phyloP scores from a whole-genome alignment of 2,888 invertebrate genomes.

The Melanostoma scalare region DNA sequence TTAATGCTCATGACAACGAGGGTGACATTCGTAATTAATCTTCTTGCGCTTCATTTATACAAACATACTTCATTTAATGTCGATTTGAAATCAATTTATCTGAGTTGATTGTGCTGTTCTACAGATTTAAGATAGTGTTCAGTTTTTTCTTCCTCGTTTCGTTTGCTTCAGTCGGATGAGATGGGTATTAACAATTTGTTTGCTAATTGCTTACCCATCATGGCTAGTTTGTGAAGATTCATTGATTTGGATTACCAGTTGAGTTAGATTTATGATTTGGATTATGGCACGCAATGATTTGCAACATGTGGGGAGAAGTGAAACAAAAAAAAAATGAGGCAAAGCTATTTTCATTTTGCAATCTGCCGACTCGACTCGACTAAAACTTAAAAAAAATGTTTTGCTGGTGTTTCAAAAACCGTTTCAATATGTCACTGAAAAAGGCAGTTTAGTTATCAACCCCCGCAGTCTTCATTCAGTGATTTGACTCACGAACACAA shows the following conservation, averaged over 20 bases:
- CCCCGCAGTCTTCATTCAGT: too few species aligned
- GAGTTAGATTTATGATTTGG: slow-evolving; percentile 8
- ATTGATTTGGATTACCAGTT: slow-evolving; percentile 29
- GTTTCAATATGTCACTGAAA: too few species aligned
- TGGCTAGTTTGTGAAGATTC: slow-evolving; percentile 14
- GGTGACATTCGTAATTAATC: slow-evolving; percentile 68
- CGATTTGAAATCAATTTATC: slow-evolving; percentile 71
- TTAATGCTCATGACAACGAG: slow-evolving; percentile 66
- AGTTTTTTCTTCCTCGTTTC: slow-evolving; percentile 5
- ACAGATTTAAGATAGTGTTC: slow-evolving; percentile 9
- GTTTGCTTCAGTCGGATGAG: not conserved
- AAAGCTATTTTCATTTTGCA: too few species aligned
- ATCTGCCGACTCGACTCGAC: too few species aligned
- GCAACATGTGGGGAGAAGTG: not conserved
- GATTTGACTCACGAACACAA: not conserved
- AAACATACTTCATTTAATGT: slow-evolving; percentile 56
- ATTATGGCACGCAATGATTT: not conserved
- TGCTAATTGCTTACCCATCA: slow-evolving; percentile 37
- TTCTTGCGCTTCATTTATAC: slow-evolving; percentile 39
- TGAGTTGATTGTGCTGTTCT: slow-evolving; percentile 53
- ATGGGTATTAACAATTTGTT: slow-evolving; percentile 44
- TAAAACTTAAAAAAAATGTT: too few species aligned
- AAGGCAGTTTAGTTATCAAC: too few species aligned
- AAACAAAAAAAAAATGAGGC: too few species aligned
- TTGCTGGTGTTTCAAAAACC: too few species aligned